These are phyloP conservation scores for Drosophila cardini DNA, from an alignment of 1,140 invertebrate genomes.

Conservation along the genomic window DNA sequence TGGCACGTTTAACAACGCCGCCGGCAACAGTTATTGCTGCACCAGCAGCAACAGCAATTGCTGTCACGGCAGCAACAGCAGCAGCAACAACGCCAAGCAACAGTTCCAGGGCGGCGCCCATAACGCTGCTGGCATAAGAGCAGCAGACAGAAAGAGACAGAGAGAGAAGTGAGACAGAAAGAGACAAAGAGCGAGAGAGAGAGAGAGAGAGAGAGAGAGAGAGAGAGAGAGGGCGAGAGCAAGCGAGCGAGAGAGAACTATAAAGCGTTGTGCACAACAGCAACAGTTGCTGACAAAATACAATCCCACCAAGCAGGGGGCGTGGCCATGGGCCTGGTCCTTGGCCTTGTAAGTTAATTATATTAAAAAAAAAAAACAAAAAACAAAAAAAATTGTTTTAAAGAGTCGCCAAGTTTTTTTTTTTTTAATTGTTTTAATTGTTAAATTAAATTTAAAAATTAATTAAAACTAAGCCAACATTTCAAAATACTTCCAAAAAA, in stretches of 20 bases:
- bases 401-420: too few relatives aligned
- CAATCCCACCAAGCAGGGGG: slow-evolving; percentile 66
- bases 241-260: slow-evolving; percentile 1
- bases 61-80: slow-evolving; percentile 10
- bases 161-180: background rate
- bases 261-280: slow-evolving; percentile 1
- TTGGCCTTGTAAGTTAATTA: slow-evolving; percentile 43
- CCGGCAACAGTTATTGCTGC: slow-evolving; percentile 25
- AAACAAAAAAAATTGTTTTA: slow-evolving; percentile 16
- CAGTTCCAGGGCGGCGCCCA: slow-evolving; percentile 44
- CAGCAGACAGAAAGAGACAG: background rate
- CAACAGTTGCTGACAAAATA: slow-evolving; percentile 15
- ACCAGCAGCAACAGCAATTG: slow-evolving; percentile 16
- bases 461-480: slow-evolving; percentile 20
- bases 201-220: background rate
- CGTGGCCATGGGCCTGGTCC: slow-evolving; percentile 59
- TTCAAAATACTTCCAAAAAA: slow-evolving; percentile 38
- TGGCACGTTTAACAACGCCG: slow-evolving; percentile 32
- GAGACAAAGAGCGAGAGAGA: background rate
- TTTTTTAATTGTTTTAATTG: slow-evolving; percentile 37
- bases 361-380: slow-evolving; percentile 9
- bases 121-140: slow-evolving; percentile 60
- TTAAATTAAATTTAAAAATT: slow-evolving; percentile 37
- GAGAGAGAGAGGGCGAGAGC: background rate
- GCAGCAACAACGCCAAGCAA: slow-evolving; percentile 10